Evolutionary conservation across 53 echinoderm and acorn worm species (phyloP).

Genomic region (Pentamera pediparva): DNA sequence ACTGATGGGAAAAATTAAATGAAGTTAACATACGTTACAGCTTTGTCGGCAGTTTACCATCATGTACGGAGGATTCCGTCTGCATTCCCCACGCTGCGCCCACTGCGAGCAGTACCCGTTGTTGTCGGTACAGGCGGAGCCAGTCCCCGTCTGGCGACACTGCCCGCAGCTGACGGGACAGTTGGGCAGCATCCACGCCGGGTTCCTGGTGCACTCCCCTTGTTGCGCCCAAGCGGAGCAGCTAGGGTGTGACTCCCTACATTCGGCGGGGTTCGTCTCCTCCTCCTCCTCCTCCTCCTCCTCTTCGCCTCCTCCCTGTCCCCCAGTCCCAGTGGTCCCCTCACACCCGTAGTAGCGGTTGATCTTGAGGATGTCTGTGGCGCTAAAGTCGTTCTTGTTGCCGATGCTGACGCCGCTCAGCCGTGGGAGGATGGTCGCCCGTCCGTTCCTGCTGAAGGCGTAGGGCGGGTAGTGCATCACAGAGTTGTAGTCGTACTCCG

Average conservation of each 20-base stretch:
- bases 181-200: conserved; percentile 46
- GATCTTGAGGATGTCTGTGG: conserved; percentile 50
- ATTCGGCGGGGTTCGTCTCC: conserved; percentile 14
- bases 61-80: too few relatives aligned
- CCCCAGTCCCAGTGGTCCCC: conserved; percentile 29
- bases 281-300: not conserved
- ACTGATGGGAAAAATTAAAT: too few relatives aligned
- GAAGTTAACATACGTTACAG: too few relatives aligned
- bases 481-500: conserved; percentile 66
- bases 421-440: conserved; percentile 55
- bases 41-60: too few relatives aligned
- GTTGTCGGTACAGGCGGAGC: too few relatives aligned
- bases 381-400: conserved; percentile 59
- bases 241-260: conserved; percentile 30
- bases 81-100: too few relatives aligned
- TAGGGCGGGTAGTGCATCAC: conserved; percentile 64
- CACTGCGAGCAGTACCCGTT: too few relatives aligned
- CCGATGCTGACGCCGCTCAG: conserved; percentile 48
- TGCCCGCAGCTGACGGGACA: conserved; percentile 48
- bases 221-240: conserved; percentile 50
- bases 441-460: conserved; percentile 60
- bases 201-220: conserved; percentile 55
- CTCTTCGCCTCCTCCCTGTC: too few relatives aligned
- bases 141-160: too few relatives aligned
- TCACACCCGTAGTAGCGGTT: conserved; percentile 62